Conservation (phyloP, 1,140 invertebrate species). For the Neodiprion fabricii region DNA sequence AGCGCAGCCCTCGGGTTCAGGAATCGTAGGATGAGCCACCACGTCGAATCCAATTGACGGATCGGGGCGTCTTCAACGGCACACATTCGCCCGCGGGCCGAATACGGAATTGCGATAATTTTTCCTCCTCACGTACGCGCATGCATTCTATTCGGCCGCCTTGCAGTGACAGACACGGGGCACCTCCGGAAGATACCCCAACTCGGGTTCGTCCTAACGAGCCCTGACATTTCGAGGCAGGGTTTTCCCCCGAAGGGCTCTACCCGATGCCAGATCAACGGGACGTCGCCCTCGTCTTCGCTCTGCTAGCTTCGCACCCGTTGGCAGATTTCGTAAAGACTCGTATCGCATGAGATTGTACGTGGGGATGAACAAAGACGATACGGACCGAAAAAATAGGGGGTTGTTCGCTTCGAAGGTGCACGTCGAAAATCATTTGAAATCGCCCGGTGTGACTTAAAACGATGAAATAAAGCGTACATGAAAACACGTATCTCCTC, state of each 20-base stretch:
- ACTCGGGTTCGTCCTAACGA: constrained; percentile 50
- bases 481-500: too few species aligned
- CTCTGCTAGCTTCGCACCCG: too few species aligned
- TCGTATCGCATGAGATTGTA: too few species aligned
- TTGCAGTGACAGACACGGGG: constrained; percentile 8
- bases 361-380: too few species aligned
- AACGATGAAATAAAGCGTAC: too few species aligned
- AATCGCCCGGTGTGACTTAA: too few species aligned
- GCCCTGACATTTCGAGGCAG: constrained; percentile 50
- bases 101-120: constrained; percentile 52
- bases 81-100: constrained; percentile 30
- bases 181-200: constrained; percentile 30
- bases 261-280: not conserved
- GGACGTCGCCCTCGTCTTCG: too few species aligned
- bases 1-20: too few species aligned
- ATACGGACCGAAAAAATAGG: too few species aligned
- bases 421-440: too few species aligned
- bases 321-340: too few species aligned
- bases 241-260: constrained; percentile 13
- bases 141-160: not conserved
- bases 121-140: constrained; percentile 50
- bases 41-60: not conserved
- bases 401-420: too few species aligned
- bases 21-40: not conserved
- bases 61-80: not conserved